These are phyloP conservation scores for Chiloscyllium plagiosum DNA, from an alignment of 2,113 vertebrate genomes.

Conservation along the genomic window DNA sequence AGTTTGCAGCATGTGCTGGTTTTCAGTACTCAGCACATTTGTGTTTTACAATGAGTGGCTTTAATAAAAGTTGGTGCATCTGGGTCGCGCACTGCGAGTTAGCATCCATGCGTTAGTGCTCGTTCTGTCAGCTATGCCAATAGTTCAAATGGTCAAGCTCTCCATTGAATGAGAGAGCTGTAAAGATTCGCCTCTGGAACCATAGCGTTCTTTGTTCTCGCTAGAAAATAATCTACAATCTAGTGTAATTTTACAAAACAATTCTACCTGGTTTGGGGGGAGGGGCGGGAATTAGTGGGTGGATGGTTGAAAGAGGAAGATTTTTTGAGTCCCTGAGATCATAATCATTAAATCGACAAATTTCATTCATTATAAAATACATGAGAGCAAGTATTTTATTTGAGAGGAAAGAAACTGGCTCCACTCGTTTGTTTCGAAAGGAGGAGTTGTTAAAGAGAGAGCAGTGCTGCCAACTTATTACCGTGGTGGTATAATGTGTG, in stretches of 20 bases:
- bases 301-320: neutral
- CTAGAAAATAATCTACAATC: neutral
- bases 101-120: neutral
- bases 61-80: neutral
- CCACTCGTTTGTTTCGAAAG: neutral
- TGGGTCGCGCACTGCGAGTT: neutral
- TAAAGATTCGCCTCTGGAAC: neutral
- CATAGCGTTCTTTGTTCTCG: neutral
- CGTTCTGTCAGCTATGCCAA: too few relatives aligned
- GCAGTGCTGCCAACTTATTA: neutral
- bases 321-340: neutral
- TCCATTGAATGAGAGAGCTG: neutral
- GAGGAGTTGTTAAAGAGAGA: neutral
- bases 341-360: neutral
- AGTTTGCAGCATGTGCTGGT: neutral
- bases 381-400: neutral
- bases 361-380: neutral
- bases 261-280: neutral
- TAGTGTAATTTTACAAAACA: neutral
- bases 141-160: too few relatives aligned
- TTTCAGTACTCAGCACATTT: too few relatives aligned
- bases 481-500: neutral
- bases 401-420: neutral
- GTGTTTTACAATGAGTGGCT: too few relatives aligned
- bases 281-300: too few relatives aligned